Evolutionary conservation across 1,140 invertebrate species (phyloP).

Genomic region (Coboldia fuscipes): DNA sequence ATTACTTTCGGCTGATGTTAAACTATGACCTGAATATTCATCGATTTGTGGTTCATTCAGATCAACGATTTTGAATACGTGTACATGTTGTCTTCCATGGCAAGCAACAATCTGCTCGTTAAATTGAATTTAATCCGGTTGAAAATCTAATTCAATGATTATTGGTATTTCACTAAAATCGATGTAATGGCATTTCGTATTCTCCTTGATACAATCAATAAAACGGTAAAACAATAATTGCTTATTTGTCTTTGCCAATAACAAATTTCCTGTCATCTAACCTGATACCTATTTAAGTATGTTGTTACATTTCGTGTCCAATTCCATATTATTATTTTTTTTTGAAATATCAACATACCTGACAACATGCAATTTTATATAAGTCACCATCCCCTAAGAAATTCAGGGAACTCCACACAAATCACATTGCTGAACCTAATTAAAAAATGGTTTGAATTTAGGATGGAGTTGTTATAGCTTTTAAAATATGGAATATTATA

Average conservation of each 20-base stretch:
- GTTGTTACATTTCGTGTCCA: background rate
- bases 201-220: conserved; percentile 2
- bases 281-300: too few species aligned
- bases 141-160: conserved; percentile 1
- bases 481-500: too few species aligned
- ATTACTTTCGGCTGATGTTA: background rate
- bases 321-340: background rate
- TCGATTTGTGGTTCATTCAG: background rate
- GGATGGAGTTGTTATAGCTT: too few species aligned
- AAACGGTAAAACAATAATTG: conserved; percentile 2
- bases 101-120: conserved; percentile 1
- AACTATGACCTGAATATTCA: background rate
- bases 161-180: conserved; percentile 3
- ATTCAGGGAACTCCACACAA: too few species aligned
- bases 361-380: background rate
- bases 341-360: background rate
- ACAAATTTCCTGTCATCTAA: too few species aligned
- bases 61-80: conserved; percentile 1
- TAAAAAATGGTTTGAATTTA: too few species aligned
- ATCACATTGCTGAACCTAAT: too few species aligned
- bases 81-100: background rate
- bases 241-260: too few species aligned
- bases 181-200: conserved; percentile 3
- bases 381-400: background rate
- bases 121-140: background rate